phyloP scores from a whole-genome alignment of 1,140 invertebrate genomes.

The Zaprionus davidi region DNA sequence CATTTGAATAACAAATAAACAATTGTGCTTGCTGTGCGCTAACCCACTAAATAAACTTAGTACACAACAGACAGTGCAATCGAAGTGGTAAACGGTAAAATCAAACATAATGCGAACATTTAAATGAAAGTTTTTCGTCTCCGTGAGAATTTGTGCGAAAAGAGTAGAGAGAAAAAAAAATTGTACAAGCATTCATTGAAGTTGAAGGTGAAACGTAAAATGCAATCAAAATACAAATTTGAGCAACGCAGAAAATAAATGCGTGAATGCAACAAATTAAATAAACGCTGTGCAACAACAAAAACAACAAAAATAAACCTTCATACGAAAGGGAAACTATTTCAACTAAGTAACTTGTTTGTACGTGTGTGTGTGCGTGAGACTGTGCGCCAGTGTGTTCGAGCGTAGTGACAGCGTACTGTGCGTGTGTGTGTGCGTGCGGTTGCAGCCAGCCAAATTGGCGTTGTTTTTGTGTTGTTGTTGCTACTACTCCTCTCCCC shows the following conservation, averaged over 20 bases:
- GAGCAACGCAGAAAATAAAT: slow-evolving; percentile 16
- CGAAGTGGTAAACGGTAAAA: slow-evolving; percentile 5
- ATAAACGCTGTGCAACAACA: slow-evolving; percentile 19
- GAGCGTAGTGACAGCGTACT: neutral
- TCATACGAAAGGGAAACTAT: slow-evolving; percentile 52
- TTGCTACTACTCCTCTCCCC: neutral
- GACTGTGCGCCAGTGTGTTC: slow-evolving; percentile 29
- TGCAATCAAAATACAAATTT: slow-evolving; percentile 44
- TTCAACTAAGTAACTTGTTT: slow-evolving; percentile 60
- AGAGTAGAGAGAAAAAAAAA: slow-evolving; percentile 58
- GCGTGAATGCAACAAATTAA: slow-evolving; percentile 9
- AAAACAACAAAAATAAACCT: slow-evolving; percentile 27
- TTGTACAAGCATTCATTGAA: slow-evolving; percentile 47
- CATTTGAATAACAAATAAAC: slow-evolving; percentile 54
- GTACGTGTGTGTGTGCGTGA: slow-evolving; percentile 34
- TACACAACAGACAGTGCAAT: slow-evolving; percentile 8
- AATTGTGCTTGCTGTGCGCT: slow-evolving; percentile 28
- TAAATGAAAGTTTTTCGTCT: slow-evolving; percentile 71
- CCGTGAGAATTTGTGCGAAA: slow-evolving; percentile 59
- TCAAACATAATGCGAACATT: slow-evolving; percentile 39
- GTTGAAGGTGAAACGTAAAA: slow-evolving; percentile 63
- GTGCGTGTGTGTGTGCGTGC: slow-evolving; percentile 20
- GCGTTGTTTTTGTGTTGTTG: slow-evolving; percentile 40
- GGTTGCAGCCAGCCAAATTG: slow-evolving; percentile 26
- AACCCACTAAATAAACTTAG: slow-evolving; percentile 21